Evolutionary conservation across 2,113 vertebrate genomes (phyloP).

Genomic region (Calidris pygmaea): DNA sequence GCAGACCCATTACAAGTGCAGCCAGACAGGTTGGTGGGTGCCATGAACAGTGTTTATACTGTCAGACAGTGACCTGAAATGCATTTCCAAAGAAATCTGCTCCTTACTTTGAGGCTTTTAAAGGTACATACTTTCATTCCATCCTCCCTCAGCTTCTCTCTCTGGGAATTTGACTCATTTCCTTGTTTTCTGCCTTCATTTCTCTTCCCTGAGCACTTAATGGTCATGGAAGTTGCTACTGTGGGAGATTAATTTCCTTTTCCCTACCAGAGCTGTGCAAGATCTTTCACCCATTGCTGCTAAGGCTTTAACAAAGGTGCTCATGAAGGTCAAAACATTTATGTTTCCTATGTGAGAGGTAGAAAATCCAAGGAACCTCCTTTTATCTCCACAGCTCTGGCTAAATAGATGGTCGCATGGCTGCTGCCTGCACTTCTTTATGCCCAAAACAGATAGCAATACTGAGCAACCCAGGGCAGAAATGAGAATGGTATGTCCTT

Average conservation of each 20-base stretch:
- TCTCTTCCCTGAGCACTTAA: neutral
- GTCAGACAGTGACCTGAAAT: neutral
- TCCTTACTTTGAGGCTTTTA: neutral
- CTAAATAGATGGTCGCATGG: neutral
- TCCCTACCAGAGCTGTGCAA: neutral
- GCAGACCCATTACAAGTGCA: neutral
- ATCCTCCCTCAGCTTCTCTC: neutral
- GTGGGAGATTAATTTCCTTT: neutral
- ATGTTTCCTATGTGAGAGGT: neutral
- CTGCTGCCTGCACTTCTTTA: neutral
- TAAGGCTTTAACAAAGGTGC: neutral
- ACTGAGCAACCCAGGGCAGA: neutral
- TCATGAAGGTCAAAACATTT: neutral
- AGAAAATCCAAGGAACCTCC: neutral
- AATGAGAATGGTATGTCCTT: neutral
- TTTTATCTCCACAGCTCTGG: neutral
- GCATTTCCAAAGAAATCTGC: neutral
- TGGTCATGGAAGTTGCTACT: neutral
- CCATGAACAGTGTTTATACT: neutral
- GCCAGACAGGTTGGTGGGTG: neutral
- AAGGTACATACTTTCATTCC: neutral
- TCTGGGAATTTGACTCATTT: neutral
- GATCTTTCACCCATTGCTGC: neutral
- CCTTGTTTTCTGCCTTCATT: neutral
- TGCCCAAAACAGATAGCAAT: neutral